These are phyloP conservation scores for Eulithis testata DNA, from an alignment of 2,888 invertebrate species.

Conservation along the genomic window DNA sequence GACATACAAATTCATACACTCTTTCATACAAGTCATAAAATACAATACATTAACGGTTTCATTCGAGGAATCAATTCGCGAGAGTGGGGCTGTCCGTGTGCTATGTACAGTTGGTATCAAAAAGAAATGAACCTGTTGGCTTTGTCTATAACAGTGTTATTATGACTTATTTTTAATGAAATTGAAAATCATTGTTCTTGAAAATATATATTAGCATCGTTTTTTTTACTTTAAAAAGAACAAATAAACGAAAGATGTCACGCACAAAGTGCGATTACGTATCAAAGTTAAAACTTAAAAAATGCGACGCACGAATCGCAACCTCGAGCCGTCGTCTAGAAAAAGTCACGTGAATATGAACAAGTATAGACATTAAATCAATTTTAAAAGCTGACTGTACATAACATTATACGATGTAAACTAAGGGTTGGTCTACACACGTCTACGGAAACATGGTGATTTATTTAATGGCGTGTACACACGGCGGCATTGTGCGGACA, in stretches of 20 bases:
- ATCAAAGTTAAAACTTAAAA: no score
- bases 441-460: slow-evolving; percentile 42
- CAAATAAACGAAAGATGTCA: no score
- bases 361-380: background rate
- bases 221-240: no score
- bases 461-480: slow-evolving; percentile 46
- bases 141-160: no score
- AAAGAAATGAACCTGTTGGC: background rate
- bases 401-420: slow-evolving; percentile 1
- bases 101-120: slow-evolving; percentile 8
- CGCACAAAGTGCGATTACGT: no score
- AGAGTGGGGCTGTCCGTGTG: slow-evolving; percentile 7
- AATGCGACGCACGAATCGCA: no score
- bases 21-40: slow-evolving; percentile 6
- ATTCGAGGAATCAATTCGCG: slow-evolving; percentile 23
- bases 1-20: slow-evolving; percentile 16
- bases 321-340: no score
- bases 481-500: slow-evolving; percentile 46
- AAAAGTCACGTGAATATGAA: no score
- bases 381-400: slow-evolving; percentile 10
- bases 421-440: slow-evolving; percentile 28
- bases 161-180: no score
- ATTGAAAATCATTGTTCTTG: no score
- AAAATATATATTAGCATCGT: no score
- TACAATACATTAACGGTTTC: slow-evolving; percentile 26